A percentile compares a stretch with the other conserved stretches of the same genome.
Conservation (phyloP, 2,888 invertebrate genomes). For the Margaritifera margaritifera region DNA sequence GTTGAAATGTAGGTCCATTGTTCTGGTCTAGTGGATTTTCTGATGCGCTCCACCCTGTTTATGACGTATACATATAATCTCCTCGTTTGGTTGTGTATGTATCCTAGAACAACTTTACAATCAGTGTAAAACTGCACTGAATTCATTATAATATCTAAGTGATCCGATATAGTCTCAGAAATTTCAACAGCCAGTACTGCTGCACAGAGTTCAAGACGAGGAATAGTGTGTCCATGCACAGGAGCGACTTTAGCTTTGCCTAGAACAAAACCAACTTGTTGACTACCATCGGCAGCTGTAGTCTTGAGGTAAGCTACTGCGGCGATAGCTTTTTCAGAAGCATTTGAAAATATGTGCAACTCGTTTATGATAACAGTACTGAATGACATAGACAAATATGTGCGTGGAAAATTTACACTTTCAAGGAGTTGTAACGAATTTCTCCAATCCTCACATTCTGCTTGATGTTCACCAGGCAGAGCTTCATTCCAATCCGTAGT, state of each 20-base stretch:
- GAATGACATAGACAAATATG: slow-evolving; percentile 14
- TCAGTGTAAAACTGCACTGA: slow-evolving; percentile 28
- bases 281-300: slow-evolving; percentile 1
- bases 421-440: slow-evolving; percentile 24
- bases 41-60: slow-evolving; percentile 29
- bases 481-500: slow-evolving; percentile 37
- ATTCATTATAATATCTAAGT: slow-evolving; percentile 15
- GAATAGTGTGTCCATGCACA: slow-evolving; percentile 33
- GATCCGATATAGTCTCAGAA: slow-evolving; percentile 13
- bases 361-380: slow-evolving; percentile 1
- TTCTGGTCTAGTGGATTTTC: slow-evolving; percentile 10
- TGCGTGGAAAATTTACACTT: slow-evolving; percentile 18
- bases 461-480: slow-evolving; percentile 13
- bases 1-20: slow-evolving; percentile 38
- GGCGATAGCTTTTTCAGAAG: slow-evolving; percentile 43
- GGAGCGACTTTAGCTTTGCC: slow-evolving; percentile 46
- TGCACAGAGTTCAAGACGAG: slow-evolving; percentile 41
- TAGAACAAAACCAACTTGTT: slow-evolving; percentile 28
- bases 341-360: slow-evolving; percentile 40
- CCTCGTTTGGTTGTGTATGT: slow-evolving; percentile 29
- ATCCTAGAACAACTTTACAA: slow-evolving; percentile 36
- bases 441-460: slow-evolving; percentile 30
- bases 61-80: slow-evolving; percentile 40
- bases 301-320: slow-evolving; percentile 35
- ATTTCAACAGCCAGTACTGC: slow-evolving; percentile 39